Evolutionary conservation across 23 tunicate genomes (phyloP).

Genomic region (Styela clava): DNA sequence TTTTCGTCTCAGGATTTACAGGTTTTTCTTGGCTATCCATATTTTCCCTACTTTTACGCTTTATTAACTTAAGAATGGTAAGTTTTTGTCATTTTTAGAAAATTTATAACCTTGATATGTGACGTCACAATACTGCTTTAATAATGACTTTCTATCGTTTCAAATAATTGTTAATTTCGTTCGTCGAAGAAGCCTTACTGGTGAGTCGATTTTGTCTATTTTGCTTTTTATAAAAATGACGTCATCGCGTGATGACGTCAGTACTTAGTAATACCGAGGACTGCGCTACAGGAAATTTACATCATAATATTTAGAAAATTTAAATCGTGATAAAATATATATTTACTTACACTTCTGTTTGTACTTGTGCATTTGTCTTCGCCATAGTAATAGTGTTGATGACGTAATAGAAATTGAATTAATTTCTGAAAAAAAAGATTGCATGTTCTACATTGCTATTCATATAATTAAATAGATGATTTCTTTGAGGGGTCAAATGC

Average conservation of each 20-base stretch:
- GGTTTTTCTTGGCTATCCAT: neutral
- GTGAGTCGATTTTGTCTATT: neutral
- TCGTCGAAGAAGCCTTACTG: neutral
- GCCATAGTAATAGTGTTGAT: neutral
- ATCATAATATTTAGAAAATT: too few species aligned
- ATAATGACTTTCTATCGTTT: too few species aligned
- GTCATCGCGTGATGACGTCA: too few species aligned
- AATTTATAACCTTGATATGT: neutral
- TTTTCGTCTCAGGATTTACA: neutral
- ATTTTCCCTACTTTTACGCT: neutral
- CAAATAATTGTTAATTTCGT: neutral
- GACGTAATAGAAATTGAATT: neutral
- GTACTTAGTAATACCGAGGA: too few species aligned
- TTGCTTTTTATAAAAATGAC: too few species aligned
- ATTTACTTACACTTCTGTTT: slow-evolving; percentile 49
- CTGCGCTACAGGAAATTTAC: too few species aligned
- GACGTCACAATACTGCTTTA: neutral
- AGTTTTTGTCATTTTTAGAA: too few species aligned
- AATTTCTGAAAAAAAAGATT: too few species aligned
- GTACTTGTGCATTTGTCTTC: slow-evolving; percentile 31
- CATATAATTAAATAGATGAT: too few species aligned
- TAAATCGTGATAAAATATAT: too few species aligned
- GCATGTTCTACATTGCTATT: too few species aligned
- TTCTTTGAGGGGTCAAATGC: too few species aligned
- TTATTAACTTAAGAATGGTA: neutral